Base-by-base conservation (phyloP, 1,140 invertebrate genomes). In the Oryzaephilus surinamensis region DNA sequence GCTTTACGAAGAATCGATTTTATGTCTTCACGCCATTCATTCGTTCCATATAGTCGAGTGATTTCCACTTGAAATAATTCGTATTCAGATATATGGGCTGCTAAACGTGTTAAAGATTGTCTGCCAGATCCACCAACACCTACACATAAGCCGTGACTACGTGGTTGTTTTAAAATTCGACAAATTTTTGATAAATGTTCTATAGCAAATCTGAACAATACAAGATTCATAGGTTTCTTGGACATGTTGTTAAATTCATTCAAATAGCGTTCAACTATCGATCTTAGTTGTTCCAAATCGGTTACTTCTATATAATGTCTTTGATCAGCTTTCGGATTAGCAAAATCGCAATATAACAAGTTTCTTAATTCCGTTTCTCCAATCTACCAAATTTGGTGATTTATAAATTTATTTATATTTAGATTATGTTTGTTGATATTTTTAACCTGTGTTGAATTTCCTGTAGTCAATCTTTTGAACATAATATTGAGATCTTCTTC, bases 221-320 rank as follows among this genome's bases (percentile, higher is more conserved):
- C 91, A 28, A 97, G 68, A 67, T 92, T 90, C 93, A 97, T 97
- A 0, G 92, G 91, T 57, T 96, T 96, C 60, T 94, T 97, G 13
- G 86, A 90, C 81, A 97, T 89, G 41, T 92, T 87, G 60, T 97
- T 97, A 52, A 82, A 97, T 57, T 97, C 93, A 2, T 81, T 77
- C 8, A 97, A 67, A 66, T 89, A 95, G 1, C 78, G 78, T 57
- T 96, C 91, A 0, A 92, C 87, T n/a, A 92, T 84, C 1, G 73
- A 69, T 45, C 79, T 77, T 26, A 98, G 66, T 35, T 79, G 71
- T 41, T 90, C 83, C 45, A 95, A 67, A 57, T 96, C 85, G 2
- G 67, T 63, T 0, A 93, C 87, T 70, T 97, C 90, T 50, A 85
- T 76, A 49, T 97, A 97, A 50, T 84, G 74, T 23, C 88, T 77